These are phyloP conservation scores for Dexiosoma caninum DNA, from an alignment of 2,888 invertebrate genomes.

Conservation along the genomic window DNA sequence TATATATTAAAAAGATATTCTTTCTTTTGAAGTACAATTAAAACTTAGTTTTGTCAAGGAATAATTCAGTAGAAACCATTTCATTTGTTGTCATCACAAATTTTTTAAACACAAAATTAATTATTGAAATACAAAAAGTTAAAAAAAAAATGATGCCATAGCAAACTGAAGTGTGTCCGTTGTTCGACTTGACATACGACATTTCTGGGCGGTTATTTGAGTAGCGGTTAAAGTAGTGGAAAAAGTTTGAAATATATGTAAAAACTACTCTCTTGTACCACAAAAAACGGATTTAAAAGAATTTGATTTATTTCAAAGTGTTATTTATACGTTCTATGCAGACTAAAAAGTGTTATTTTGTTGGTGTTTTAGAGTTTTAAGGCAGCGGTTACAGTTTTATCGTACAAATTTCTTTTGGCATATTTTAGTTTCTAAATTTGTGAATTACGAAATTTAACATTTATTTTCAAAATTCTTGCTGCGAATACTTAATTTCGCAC, in stretches of 20 bases:
- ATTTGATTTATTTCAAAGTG: constrained; percentile 56
- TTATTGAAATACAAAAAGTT: too few relatives aligned
- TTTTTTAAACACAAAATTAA: too few relatives aligned
- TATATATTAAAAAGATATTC: too few relatives aligned
- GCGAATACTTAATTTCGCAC: not conserved
- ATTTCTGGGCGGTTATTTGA: not conserved
- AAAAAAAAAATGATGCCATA: too few relatives aligned
- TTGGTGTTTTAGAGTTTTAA: not conserved
- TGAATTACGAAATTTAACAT: too few relatives aligned
- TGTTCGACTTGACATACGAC: not conserved
- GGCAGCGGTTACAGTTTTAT: not conserved
- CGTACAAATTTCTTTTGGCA: not conserved
- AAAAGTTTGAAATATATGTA: not conserved
- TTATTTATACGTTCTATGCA: constrained; percentile 23
- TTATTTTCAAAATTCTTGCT: not conserved
- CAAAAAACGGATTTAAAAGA: constrained; percentile 47
- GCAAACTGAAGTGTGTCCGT: not conserved
- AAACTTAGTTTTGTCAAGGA: too few relatives aligned
- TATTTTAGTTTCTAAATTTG: not conserved
- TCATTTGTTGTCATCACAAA: too few relatives aligned
- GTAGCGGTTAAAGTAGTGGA: not conserved
- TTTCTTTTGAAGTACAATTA: too few relatives aligned
- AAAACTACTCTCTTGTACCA: not conserved
- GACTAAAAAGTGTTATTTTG: not conserved
- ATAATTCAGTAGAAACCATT: too few relatives aligned